Conservation (phyloP, 2,113 vertebrate genomes). For the Antigone vipio region DNA sequence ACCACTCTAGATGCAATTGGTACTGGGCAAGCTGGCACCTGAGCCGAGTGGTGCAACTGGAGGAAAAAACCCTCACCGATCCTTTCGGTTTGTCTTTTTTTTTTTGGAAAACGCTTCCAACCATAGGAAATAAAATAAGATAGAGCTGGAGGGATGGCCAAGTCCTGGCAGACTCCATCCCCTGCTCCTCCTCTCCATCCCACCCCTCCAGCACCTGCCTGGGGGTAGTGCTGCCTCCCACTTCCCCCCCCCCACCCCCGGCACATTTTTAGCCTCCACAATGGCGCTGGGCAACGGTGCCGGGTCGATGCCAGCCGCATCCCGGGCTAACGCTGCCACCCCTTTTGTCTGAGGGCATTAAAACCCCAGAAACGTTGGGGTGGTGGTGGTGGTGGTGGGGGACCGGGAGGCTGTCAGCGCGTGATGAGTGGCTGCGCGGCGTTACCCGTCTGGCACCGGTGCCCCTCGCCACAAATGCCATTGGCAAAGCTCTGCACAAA, state of each 20-base stretch:
- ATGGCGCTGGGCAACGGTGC: fast-evolving
- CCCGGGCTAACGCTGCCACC: neutral
- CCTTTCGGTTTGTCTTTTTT: neutral
- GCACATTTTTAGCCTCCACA: neutral
- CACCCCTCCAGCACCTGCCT: neutral
- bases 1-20: fast-evolving
- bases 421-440: neutral
- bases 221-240: neutral
- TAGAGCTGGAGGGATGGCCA: neutral
- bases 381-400: neutral
- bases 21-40: fast-evolving
- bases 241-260: neutral
- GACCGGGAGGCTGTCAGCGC: neutral
- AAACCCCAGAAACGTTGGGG: neutral
- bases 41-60: fast-evolving
- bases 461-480: conserved; percentile 30
- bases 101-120: fast-evolving
- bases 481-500: conserved; percentile 42
- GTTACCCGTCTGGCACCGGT: conserved; percentile 36
- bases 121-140: fast-evolving
- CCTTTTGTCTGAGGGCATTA: conserved; percentile 14
- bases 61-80: fast-evolving
- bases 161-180: neutral
- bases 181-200: neutral
- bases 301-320: neutral